Percentiles rank a stretch among this genome's conserved stretches.
phyloP scores from a whole-genome alignment of 2,113 vertebrate genomes.

The Mustela lutreola region DNA sequence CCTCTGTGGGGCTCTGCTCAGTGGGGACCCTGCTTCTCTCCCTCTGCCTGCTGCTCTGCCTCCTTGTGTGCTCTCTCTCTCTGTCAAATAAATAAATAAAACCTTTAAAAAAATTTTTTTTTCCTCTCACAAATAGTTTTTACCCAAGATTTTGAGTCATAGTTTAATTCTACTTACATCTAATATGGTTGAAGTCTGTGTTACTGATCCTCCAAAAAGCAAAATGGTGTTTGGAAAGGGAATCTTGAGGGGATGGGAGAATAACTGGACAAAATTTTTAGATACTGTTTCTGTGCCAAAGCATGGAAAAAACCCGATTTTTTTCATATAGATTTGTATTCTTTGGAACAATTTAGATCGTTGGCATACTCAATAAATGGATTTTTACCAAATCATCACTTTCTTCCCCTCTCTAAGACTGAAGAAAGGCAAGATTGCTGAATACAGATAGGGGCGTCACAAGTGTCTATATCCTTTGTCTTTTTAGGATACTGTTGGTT shows the following conservation, averaged over 20 bases:
- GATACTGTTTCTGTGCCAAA: not conserved
- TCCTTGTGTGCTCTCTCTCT: not conserved
- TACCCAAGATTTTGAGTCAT: conserved; percentile 7
- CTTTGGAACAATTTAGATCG: not conserved
- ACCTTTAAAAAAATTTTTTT: not conserved
- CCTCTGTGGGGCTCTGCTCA: not conserved
- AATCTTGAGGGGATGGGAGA: not conserved
- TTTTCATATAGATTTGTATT: conserved; percentile 10
- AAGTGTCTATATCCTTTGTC: not conserved
- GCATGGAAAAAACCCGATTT: not conserved
- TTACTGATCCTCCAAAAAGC: not conserved
- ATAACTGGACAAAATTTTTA: conserved; percentile 13
- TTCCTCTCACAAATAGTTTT: conserved; percentile 22
- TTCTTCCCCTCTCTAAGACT: not conserved
- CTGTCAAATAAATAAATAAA: not conserved
- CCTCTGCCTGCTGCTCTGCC: no score
- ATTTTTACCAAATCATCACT: not conserved
- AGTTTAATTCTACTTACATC: not conserved
- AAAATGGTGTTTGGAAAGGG: not conserved
- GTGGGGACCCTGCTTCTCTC: not conserved
- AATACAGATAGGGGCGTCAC: not conserved
- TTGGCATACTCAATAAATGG: not conserved
- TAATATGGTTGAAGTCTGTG: not conserved
- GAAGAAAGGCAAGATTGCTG: not conserved
- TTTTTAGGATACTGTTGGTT: conserved; percentile 7